Evolutionary conservation across 2,888 invertebrate species (phyloP).

Genomic region (Pammene fasciana): DNA sequence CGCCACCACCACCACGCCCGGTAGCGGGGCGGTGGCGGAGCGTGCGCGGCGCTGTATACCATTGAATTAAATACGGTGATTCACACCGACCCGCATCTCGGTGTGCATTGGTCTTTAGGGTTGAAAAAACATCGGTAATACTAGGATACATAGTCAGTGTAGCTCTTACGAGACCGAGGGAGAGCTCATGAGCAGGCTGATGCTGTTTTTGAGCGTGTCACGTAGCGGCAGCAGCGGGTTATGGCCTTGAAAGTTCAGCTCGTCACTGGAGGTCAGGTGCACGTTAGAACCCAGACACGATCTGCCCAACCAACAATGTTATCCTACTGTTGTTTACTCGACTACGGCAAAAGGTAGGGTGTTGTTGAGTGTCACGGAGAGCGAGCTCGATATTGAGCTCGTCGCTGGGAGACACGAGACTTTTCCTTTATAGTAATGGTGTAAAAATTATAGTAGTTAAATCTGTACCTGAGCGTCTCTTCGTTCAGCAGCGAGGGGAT

Average conservation of each 20-base stretch:
- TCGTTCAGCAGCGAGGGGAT: conserved; percentile 63
- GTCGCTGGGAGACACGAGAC: no score
- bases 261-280: conserved; percentile 72
- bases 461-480: conserved; percentile 50
- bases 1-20: no score
- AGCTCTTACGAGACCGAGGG: conserved; percentile 56
- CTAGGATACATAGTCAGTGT: conserved; percentile 42
- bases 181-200: conserved; percentile 74
- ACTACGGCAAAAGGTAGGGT: no score
- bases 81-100: no score
- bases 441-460: no score
- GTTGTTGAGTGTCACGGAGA: no score
- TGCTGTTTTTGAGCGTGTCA: conserved; percentile 77
- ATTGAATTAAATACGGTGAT: no score
- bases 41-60: no score
- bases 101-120: no score
- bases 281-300: conserved; percentile 71
- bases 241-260: conserved; percentile 64
- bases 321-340: neutral
- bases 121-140: neutral
- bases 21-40: no score
- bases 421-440: no score
- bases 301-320: conserved; percentile 41
- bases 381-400: no score
- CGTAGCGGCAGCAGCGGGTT: conserved; percentile 73